These are phyloP conservation scores for Dione vanillae DNA, from an alignment of 2,888 invertebrate genomes.

Conservation along the genomic window DNA sequence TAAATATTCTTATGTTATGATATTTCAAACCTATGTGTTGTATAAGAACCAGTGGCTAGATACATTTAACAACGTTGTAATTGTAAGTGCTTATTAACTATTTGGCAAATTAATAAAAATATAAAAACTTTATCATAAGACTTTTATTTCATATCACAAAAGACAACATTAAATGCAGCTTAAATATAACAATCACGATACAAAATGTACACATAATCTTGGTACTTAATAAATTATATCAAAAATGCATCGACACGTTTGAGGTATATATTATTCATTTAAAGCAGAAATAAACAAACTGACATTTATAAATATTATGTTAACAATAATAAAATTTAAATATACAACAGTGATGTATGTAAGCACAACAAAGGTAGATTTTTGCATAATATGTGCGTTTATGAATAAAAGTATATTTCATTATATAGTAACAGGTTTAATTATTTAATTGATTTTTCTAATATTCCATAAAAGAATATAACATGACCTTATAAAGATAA, in stretches of 20 bases:
- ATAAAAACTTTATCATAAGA: constrained; percentile 56
- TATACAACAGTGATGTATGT: constrained; percentile 7
- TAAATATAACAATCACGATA: constrained; percentile 76
- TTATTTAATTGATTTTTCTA: no score
- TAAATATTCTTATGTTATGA: background rate
- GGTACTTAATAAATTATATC: constrained; percentile 60
- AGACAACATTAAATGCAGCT: constrained; percentile 82
- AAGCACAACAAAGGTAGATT: background rate
- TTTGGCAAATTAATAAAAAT: constrained; percentile 54
- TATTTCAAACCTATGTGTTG: constrained; percentile 22
- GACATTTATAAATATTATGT: background rate
- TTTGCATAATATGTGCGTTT: background rate
- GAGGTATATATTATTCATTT: constrained; percentile 40
- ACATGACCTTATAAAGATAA: background rate
- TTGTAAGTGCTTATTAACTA: constrained; percentile 18
- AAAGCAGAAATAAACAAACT: constrained; percentile 11
- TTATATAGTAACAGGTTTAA: background rate
- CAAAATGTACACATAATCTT: constrained; percentile 69
- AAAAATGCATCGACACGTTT: constrained; percentile 44
- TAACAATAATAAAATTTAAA: constrained; percentile 35
- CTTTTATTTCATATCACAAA: constrained; percentile 79
- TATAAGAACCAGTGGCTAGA: background rate
- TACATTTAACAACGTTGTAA: background rate
- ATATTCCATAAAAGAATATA: constrained; percentile 1
- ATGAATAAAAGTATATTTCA: background rate